These are phyloP conservation scores for Caenorhabditis latens DNA, from an alignment of 1,140 invertebrate genomes.

Conservation along the genomic window DNA sequence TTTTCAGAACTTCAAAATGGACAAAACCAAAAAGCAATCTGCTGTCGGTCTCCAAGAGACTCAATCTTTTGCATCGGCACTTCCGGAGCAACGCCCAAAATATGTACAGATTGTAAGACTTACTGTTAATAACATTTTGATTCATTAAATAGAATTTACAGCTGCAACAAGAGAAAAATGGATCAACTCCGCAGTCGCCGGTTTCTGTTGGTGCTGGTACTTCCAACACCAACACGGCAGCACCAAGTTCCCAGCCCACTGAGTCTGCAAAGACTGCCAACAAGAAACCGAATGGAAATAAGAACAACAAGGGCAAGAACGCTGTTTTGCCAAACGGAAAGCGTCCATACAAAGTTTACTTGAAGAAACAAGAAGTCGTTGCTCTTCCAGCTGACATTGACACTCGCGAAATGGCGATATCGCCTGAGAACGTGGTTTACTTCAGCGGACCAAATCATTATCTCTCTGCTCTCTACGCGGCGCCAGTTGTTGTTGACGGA, in stretches of 20 bases:
- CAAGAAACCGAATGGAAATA: no score
- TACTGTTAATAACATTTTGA: background rate
- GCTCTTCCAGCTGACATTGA: background rate
- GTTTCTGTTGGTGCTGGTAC: no score
- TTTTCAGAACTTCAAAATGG: background rate
- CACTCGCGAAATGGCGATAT: background rate
- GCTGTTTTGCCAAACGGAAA: background rate
- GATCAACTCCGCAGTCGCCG: background rate
- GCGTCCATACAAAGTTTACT: background rate
- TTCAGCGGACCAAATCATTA: background rate
- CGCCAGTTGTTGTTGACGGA: background rate
- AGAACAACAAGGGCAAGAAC: background rate
- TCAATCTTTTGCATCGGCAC: constrained; percentile 30
- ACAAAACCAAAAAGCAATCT: background rate
- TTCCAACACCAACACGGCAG: no score
- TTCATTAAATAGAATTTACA: background rate
- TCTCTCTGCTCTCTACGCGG: constrained; percentile 10
- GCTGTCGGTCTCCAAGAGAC: background rate
- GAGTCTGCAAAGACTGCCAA: no score
- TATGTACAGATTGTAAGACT: constrained; percentile 16
- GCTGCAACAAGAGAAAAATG: constrained; percentile 1
- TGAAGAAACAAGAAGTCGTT: constrained; percentile 19
- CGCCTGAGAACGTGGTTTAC: background rate
- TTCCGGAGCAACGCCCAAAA: constrained; percentile 14
- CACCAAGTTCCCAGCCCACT: no score